These are phyloP conservation scores for Carpatolechia fugitivella DNA, from an alignment of 2,888 invertebrate genomes.

Conservation along the genomic window DNA sequence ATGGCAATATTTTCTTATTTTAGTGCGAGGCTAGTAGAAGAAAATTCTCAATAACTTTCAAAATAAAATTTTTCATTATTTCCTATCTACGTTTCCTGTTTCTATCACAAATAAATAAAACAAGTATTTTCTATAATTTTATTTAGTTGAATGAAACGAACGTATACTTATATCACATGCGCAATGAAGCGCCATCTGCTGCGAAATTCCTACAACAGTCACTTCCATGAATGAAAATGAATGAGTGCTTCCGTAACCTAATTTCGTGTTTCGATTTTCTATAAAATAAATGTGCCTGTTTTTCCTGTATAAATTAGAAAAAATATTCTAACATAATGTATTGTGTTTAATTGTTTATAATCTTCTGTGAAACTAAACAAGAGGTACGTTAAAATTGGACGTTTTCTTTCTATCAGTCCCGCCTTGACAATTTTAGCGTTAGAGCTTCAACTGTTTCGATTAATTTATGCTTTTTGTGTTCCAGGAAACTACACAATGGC, in stretches of 20 bases:
- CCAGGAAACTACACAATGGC: conserved; percentile 83
- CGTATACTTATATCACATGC: conserved; percentile 8
- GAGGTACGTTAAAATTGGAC: not conserved
- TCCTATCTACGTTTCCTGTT: too few species aligned
- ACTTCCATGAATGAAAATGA: conserved; percentile 15
- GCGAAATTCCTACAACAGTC: conserved; percentile 3
- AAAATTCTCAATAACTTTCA: too few species aligned
- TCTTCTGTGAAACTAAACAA: not conserved
- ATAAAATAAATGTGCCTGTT: not conserved
- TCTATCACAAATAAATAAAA: too few species aligned
- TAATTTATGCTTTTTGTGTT: conserved; percentile 45
- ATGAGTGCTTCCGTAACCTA: conserved; percentile 21
- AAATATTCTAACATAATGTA: conserved; percentile 5
- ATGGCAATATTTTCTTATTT: too few species aligned
- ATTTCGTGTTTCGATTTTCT: conserved; percentile 14
- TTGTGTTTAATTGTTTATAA: not conserved
- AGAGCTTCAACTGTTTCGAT: conserved; percentile 21
- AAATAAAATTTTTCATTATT: too few species aligned
- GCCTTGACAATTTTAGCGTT: conserved; percentile 5
- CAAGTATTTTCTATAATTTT: too few species aligned
- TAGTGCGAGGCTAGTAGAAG: too few species aligned
- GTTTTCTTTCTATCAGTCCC: not conserved
- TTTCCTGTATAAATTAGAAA: not conserved
- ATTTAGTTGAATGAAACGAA: not conserved
- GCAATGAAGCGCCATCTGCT: conserved; percentile 9